These are phyloP conservation scores for Netelia melanura DNA, from an alignment of 2,888 invertebrate genomes.

Conservation along the genomic window DNA sequence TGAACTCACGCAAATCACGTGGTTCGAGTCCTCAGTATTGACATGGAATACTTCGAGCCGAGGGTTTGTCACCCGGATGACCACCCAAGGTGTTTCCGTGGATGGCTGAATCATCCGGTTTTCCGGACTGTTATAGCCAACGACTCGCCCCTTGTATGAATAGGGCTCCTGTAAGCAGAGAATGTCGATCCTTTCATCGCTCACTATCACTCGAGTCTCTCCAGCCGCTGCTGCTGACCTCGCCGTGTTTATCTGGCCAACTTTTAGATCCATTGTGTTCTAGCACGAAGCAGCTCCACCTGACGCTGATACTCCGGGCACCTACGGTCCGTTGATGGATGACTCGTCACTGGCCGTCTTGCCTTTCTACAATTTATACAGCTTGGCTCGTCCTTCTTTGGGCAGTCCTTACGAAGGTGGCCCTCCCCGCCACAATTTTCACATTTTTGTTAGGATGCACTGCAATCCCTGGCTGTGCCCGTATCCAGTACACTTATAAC, in stretches of 20 bases:
- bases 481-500: conserved; percentile 42
- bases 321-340: not conserved
- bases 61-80: not conserved
- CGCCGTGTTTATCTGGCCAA: too few relatives aligned
- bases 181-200: conserved; percentile 12
- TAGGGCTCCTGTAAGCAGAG: conserved; percentile 61
- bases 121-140: not conserved
- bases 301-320: not conserved
- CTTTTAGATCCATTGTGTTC: not conserved
- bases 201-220: too few relatives aligned
- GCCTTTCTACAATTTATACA: conserved; percentile 15
- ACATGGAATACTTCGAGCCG: conserved; percentile 30
- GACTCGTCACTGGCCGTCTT: not conserved
- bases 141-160: not conserved
- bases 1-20: not conserved
- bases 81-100: not conserved
- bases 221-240: not conserved
- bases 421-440: not conserved
- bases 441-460: not conserved
- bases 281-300: too few relatives aligned
- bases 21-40: not conserved
- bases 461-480: conserved; percentile 36
- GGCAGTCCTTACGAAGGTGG: conserved; percentile 6
- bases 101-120: not conserved
- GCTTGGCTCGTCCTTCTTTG: not conserved